Evolutionary conservation across 2,797 vertebrate genomes (phyloP), one percentile per base, ranked within the genome.

Genomic region (Sparidentex hasta): DNA sequence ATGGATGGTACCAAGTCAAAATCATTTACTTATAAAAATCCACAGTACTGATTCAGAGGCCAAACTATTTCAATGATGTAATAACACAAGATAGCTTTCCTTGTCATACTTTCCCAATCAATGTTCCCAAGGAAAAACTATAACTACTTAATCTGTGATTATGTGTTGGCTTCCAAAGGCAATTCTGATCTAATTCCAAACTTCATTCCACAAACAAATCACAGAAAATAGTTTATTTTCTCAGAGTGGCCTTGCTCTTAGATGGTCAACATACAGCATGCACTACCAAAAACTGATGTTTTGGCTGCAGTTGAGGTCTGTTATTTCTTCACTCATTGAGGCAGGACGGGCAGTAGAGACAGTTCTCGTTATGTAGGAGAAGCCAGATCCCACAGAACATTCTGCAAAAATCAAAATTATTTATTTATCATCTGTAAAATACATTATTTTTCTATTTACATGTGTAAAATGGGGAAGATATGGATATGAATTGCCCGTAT

Each of bases 301-400:
- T 80, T 2, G 13, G 54, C 4, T 6, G 21, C 4, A 13, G 17
- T 47, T 59, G n/a, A 38, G 13, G 17, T 50, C 7, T 38, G 79
- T 95, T 96, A 87, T 96, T 96, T 93, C 1, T 95, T 95, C 88
- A 92, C 86, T 96, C 93, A 0, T 93, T 94, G 77, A 97, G 94
- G 11, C 18, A 18, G 13, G 11, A 8, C 38, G 4, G 23, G 20
- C 43, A 21, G 3, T 9, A 5, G 47, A 41, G 48, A 41, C 27
- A 33, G 57, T 18, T 46, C 5, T 54, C 7, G 43, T 17, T 46
- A 33, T 13, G 29, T 29, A 56, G 33, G 64, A 78, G 62, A 65
- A 52, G 59, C 12, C 38, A 67, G 29, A 70, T 43, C 72, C 44
- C 79, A 54, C 57, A n/a, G n/a, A 43, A 21, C n/a, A 69, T 43